These are phyloP conservation scores for Drosophila kikkawai DNA, from an alignment of 1,140 invertebrate genomes.

Conservation along the genomic window DNA sequence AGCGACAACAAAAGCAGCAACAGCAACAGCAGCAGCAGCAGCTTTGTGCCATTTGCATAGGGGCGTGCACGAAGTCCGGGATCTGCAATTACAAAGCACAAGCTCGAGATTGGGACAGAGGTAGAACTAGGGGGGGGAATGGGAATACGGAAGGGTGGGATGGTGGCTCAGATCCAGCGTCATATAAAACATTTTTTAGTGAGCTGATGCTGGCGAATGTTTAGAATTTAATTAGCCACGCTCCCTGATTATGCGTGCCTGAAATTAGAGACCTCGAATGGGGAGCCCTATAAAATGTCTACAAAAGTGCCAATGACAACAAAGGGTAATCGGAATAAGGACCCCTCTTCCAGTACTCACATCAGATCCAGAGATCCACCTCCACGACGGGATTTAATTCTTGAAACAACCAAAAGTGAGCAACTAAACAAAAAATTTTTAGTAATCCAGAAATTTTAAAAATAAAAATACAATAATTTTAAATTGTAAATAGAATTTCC, in stretches of 20 bases:
- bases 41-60: slow-evolving; percentile 72
- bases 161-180: slow-evolving; percentile 27
- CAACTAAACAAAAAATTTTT: slow-evolving; percentile 6
- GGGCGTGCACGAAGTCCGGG: slow-evolving; percentile 65
- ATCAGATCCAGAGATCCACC: slow-evolving; percentile 3
- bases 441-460: background rate
- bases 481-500: background rate
- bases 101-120: slow-evolving; percentile 27
- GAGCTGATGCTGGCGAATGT: slow-evolving; percentile 65
- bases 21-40: slow-evolving; percentile 11
- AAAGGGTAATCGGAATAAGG: background rate
- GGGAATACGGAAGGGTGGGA: background rate
- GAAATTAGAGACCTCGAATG: slow-evolving; percentile 57
- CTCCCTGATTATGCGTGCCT: slow-evolving; percentile 70
- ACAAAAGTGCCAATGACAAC: slow-evolving; percentile 33
- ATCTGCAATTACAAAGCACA: slow-evolving; percentile 73
- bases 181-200: slow-evolving; percentile 78
- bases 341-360: slow-evolving; percentile 21
- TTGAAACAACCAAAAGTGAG: background rate
- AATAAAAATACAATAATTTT: background rate
- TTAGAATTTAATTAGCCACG: slow-evolving; percentile 83
- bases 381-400: slow-evolving; percentile 11
- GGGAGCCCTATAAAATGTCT: slow-evolving; percentile 41
- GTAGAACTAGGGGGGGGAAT: background rate
- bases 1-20: slow-evolving; percentile 18